These are phyloP conservation scores for Poeciliopsis infans DNA, from an alignment of 2,797 vertebrate species.

Conservation along the genomic window DNA sequence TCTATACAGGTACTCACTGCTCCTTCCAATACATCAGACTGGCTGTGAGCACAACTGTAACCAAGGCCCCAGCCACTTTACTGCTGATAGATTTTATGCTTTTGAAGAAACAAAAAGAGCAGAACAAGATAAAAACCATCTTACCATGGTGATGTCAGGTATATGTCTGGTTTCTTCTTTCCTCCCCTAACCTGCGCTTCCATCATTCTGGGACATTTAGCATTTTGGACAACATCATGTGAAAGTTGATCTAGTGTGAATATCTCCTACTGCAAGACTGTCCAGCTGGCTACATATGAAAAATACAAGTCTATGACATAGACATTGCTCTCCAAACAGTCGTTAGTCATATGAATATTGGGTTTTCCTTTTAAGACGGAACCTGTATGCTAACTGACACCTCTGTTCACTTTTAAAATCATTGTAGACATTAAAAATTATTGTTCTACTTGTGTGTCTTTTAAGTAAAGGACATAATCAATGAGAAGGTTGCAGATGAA, in stretches of 20 bases:
- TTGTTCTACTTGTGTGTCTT: background rate
- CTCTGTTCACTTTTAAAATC: background rate
- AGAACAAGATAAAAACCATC: background rate
- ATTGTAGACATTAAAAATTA: background rate
- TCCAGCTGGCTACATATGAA: background rate
- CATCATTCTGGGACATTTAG: background rate
- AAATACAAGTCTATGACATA: background rate
- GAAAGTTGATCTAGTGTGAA: background rate
- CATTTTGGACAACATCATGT: background rate
- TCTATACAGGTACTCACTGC: conserved; percentile 77
- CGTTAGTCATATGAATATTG: background rate
- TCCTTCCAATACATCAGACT: background rate
- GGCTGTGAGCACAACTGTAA: background rate
- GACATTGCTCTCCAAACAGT: background rate
- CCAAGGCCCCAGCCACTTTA: background rate
- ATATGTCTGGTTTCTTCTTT: background rate
- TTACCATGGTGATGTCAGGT: background rate
- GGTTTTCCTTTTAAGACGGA: background rate
- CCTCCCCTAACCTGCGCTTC: background rate
- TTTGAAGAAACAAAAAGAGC: background rate
- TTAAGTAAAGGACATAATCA: background rate
- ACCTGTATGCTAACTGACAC: background rate
- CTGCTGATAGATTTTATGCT: background rate
- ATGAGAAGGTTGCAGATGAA: background rate
- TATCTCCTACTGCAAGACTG: background rate